phyloP scores from a whole-genome alignment of 2,797 vertebrate species.

The Crocidura indochinensis region DNA sequence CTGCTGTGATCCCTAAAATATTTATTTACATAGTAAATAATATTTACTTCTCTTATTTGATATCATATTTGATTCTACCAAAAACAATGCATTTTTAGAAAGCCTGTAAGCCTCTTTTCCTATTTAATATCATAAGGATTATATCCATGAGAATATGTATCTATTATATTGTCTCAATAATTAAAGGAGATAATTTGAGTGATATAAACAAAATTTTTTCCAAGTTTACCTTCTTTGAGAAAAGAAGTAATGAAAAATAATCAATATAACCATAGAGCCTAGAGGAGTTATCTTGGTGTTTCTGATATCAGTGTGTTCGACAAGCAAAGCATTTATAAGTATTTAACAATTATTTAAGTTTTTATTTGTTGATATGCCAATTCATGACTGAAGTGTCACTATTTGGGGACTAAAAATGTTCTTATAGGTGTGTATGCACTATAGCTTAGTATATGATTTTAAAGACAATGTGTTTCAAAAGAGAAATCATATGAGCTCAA shows the following conservation, averaged over 20 bases:
- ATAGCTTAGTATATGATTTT: neutral
- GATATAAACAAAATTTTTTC: neutral
- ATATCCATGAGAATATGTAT: neutral
- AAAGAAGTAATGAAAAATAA: neutral
- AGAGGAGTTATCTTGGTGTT: neutral
- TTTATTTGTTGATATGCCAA: neutral
- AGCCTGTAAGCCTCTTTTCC: no score
- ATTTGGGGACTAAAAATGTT: neutral
- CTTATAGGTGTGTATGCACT: neutral
- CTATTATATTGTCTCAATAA: neutral
- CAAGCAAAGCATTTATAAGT: neutral
- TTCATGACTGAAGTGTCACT: rapidly evolving
- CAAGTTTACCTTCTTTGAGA: neutral
- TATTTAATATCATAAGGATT: neutral
- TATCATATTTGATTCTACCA: no score
- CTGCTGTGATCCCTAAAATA: no score
- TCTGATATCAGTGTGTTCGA: neutral
- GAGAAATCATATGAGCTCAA: neutral
- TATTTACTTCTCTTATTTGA: no score
- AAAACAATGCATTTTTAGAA: no score
- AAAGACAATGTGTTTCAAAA: conserved; percentile 7
- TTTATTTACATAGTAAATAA: no score
- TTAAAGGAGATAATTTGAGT: neutral
- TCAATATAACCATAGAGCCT: neutral
- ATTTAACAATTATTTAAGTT: neutral